Evolutionary conservation across 2,888 invertebrate species (phyloP).

Genomic region (Lasius fuliginosus): DNA sequence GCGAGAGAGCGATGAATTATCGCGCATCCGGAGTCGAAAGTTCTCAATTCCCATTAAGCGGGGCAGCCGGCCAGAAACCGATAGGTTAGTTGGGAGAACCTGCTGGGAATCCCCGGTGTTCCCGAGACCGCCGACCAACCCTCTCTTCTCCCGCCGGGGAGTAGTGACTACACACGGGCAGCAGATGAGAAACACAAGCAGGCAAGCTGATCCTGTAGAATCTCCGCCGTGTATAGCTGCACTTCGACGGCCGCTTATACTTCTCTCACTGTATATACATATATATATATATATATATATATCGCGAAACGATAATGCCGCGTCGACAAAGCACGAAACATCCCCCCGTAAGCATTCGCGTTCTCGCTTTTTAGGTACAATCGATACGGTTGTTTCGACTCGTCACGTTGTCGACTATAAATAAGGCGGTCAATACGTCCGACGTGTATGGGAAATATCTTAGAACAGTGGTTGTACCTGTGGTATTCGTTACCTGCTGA

Average conservation of each 20-base stretch:
- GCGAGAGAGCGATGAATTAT: constrained; percentile 80
- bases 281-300: not conserved
- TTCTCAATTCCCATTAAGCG: constrained; percentile 85
- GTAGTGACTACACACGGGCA: constrained; percentile 66
- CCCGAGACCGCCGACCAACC: constrained; percentile 64
- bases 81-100: constrained; percentile 81
- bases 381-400: not conserved
- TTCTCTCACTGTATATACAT: not conserved
- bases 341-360: not conserved
- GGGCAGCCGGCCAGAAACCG: constrained; percentile 83
- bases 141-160: constrained; percentile 19
- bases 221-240: not conserved
- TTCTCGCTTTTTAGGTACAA: constrained; percentile 13
- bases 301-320: constrained; percentile 34
- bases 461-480: not conserved
- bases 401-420: not conserved
- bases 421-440: not conserved
- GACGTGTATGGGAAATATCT: constrained; percentile 1
- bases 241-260: constrained; percentile 7
- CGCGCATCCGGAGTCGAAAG: constrained; percentile 80
- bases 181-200: constrained; percentile 69
- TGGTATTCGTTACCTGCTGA: not conserved
- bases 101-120: constrained; percentile 74
- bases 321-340: constrained; percentile 40
- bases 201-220: constrained; percentile 53